Base-by-base conservation (phyloP, 2,888 invertebrate genomes). In the Euspilapteryx auroguttella region DNA sequence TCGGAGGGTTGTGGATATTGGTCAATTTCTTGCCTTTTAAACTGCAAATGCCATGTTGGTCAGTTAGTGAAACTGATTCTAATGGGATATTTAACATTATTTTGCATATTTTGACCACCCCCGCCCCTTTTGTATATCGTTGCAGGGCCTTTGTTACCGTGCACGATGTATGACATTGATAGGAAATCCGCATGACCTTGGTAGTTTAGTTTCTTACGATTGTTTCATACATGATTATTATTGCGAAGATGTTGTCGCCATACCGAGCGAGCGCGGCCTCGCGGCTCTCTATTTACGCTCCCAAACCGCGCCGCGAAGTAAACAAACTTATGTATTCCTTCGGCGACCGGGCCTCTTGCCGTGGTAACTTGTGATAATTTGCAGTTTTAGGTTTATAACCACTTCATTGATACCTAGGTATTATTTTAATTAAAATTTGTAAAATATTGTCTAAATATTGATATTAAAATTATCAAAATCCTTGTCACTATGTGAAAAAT, bases 111-210 rank as follows among this genome's bases (percentile, higher is more conserved):
- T 71, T 59, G 48, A 45, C 59, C 65, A 69, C 73, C 76, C 76
- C 76, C 73, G 73, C 71, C 76, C 76, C 75, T 69, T 30, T 69
- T 75, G 69, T 71, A 73, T 69, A 73, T 66, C 55, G 58, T 54
- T 73, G 73, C 73, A 69, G 65, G 66, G 71, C 64, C 76, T 75
- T 77, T 77, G 76, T 77, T 73, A 71, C 61, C 64, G 71, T 73
- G 66, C 73, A 69, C 64, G 65, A 65, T 64, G 63, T 35, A n/a
- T n/a, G n/a, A 17, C 17, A 17, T 8, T 6, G 17, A 6, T 6
- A 17, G 17, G 17, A 17, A 17, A 17, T 17, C 17, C 17, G 17
- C 8, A 17, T 17, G 76, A 77, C 76, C 76, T 77, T 77, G 76
- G 64, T 68, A 66, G n/a, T 71, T 66, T 68, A 44, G 62, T 65